A percentile compares a stretch with the other conserved stretches of the same genome.
phyloP scores from a whole-genome alignment of 2,113 vertebrate species.

The Oreochromis aureus region DNA sequence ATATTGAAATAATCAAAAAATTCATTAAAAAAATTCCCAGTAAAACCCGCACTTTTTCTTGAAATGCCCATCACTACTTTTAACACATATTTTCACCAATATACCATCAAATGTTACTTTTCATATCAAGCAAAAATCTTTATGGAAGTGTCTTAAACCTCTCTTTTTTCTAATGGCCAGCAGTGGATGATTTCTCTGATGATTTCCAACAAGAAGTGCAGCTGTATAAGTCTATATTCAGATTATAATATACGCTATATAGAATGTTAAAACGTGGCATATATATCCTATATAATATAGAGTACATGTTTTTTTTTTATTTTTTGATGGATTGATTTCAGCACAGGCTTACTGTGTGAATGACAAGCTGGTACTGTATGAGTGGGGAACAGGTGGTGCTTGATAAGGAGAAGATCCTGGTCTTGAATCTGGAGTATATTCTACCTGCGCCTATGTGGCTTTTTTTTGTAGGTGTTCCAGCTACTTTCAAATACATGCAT shows the following conservation, averaged over 20 bases:
- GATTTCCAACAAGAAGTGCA: background rate
- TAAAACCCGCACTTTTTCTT: background rate
- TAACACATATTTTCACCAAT: background rate
- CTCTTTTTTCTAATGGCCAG: background rate
- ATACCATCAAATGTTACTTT: background rate
- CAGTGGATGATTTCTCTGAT: background rate
- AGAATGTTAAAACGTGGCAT: background rate
- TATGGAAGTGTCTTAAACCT: background rate
- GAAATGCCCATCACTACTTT: background rate
- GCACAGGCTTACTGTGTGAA: background rate
- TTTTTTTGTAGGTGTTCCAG: background rate
- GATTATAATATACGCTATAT: background rate
- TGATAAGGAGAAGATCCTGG: background rate
- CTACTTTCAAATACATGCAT: background rate
- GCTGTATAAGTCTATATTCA: background rate
- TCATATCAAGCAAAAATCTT: background rate
- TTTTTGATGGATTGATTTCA: background rate
- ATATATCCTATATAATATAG: background rate
- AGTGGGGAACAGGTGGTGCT: background rate
- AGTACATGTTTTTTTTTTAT: background rate
- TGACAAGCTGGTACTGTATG: background rate
- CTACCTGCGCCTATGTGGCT: background rate
- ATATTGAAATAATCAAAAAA: background rate
- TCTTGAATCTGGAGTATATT: background rate
- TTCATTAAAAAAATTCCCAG: background rate